Evolutionary conservation across 2,797 vertebrate genomes (phyloP), one percentile per base, ranked within the genome.

Genomic region (Tiaroga cobitis): DNA sequence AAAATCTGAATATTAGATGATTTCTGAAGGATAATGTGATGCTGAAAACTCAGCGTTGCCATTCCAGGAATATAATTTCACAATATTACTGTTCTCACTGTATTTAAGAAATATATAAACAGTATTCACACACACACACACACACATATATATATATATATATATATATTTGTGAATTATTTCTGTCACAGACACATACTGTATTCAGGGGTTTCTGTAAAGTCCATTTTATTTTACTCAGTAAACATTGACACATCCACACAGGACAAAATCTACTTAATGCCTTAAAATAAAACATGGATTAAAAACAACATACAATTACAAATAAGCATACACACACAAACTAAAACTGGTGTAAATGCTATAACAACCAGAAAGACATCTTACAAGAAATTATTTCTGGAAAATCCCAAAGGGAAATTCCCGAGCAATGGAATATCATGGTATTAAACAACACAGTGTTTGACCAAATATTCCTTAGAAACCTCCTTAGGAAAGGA

Each of bases 181-280:
- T n/a, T 46, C 15, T n/a, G 21, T 41, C 37, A 29, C 24, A 63
- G 16, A 46, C 3, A 3, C 24, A 80, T 11, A 70, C 34, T 19
- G 8, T 70, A 56, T 26, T 34, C 49, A 19, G 43, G 24, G 13
- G 13, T 43, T 41, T 81, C 29, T 81, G 29, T 74, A 79, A 34
- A 84, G 75, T 80, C 81, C 37, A 34, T 61, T 78, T 95, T 89
- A 88, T 91, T 88, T 84, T 54, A 77, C 92, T 90, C 89, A 92
- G 90, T 94, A 94, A 94, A 94, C 93, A 92, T 91, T 92, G 91
- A 92, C 92, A 92, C 92, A 94, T 95, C 92, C 95, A 94, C 94
- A 95, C 80, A 78, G 65, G 74, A 85, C 86, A 85, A 77, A 77
- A 72, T 73, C 65, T 85, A 82, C 74, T 75, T 59, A 26, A 68